Base-by-base conservation (phyloP, 2,797 vertebrate species). In the Chiroxiphia lanceolata region DNA sequence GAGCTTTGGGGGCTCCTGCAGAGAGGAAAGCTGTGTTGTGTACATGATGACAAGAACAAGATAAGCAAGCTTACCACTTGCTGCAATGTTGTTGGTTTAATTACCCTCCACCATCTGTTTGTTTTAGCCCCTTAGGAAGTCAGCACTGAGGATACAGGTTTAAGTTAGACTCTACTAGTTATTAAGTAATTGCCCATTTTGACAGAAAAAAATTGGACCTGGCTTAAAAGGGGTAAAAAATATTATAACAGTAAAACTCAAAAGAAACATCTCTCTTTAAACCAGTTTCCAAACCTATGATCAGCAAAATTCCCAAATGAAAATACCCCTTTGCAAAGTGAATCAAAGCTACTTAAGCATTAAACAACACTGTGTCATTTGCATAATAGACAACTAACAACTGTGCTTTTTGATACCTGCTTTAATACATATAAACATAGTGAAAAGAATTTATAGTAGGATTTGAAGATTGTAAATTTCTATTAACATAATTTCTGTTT, bases 21-120 rank as follows among this genome's bases (percentile, higher is more conserved):
- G 75, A 75, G 57, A 85, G 48, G 69, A 93, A 89, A 93, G 34
- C 84, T 86, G 34, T 85, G 13, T n/a, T 81, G 40, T 67, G 13
- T 47, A 63, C 42, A 89, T 69, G 64, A 85, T 90, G 95, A 95
- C 93, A 95, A 92, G 64, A 87, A 89, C 54, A 90, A 92, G 85
- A 83, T 91, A 96, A 82, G 79, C 74, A 75, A 78, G 26, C n/a
- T 89, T 64, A 83, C 53, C n/a, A 86, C 50, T 80, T 45, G 23
- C 68, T 93, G 56, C 57, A 70, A 8, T 95, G 79, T 79, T 86
- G 34, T 86, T 83, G 78, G 61, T 94, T 97, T 97, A 93, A 80
- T 97, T 96, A 74, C 23, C 27, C 85, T 94, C 86, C 44, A 47
- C 63, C 75, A 80, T 47, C 69, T 94, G 57, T 94, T 91, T 92